A percentile compares a stretch with the other conserved stretches of the same genome.
These are phyloP conservation scores for Nysson spinosus DNA, from an alignment of 2,888 invertebrate species.

Conservation along the genomic window DNA sequence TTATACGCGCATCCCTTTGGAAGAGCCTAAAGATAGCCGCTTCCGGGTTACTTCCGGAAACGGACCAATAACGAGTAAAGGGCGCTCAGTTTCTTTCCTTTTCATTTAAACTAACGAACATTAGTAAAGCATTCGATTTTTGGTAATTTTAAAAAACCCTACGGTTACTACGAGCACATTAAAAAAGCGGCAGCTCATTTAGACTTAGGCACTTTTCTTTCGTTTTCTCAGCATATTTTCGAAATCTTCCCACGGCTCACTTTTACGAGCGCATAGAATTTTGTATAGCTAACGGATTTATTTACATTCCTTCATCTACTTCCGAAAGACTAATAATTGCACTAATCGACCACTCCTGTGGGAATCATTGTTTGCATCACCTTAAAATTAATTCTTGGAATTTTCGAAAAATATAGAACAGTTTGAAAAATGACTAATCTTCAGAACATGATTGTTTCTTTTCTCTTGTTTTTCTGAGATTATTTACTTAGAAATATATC, in stretches of 20 bases:
- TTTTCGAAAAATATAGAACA: neutral
- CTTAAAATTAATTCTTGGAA: neutral
- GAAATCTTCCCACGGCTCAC: neutral
- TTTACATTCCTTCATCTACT: conserved; percentile 28
- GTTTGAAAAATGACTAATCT: too few relatives aligned
- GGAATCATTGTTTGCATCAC: neutral
- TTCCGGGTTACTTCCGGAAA: neutral
- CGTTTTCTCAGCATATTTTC: conserved; percentile 13
- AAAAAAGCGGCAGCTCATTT: conserved; percentile 52
- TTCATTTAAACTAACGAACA: conserved; percentile 26
- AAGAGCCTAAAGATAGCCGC: conserved; percentile 15
- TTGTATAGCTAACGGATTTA: conserved; percentile 19
- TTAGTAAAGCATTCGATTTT: conserved; percentile 65
- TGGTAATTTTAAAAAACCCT: conserved; percentile 54
- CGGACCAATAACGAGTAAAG: neutral
- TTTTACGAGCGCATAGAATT: conserved; percentile 5
- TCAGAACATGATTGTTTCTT: too few relatives aligned
- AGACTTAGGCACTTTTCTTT: conserved; percentile 47
- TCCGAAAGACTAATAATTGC: conserved; percentile 49
- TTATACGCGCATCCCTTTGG: conserved; percentile 18
- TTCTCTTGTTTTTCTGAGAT: too few relatives aligned
- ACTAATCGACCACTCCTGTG: conserved; percentile 42
- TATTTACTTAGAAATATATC: too few relatives aligned
- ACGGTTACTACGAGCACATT: conserved; percentile 32
- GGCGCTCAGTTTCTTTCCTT: neutral